These are phyloP conservation scores for Catalaphyllia jardinei DNA, from an alignment of 64 coral and sea anemone species.

Conservation along the genomic window DNA sequence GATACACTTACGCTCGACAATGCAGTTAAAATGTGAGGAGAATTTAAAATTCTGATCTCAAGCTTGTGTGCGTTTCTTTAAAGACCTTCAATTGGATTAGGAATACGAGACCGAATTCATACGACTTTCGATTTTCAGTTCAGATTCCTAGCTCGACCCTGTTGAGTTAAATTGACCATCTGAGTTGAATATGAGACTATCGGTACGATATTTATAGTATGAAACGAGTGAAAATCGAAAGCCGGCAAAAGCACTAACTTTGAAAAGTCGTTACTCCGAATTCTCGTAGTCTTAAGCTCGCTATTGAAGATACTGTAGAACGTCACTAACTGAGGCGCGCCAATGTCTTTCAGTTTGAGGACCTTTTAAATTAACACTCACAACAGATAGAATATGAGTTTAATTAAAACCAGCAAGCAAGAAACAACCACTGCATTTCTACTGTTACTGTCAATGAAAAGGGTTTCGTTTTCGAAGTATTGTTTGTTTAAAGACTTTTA, in stretches of 20 bases:
- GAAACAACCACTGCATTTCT: neutral
- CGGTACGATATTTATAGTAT: too few relatives aligned
- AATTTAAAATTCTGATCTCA: neutral
- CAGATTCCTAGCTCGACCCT: too few relatives aligned
- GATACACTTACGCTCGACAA: neutral
- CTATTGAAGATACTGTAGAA: neutral
- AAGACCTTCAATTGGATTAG: too few relatives aligned
- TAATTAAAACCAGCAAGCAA: neutral
- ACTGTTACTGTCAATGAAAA: neutral
- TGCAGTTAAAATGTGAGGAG: neutral
- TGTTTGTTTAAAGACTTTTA: neutral
- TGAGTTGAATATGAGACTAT: too few relatives aligned
- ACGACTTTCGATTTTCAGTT: too few relatives aligned
- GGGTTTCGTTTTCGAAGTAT: neutral
- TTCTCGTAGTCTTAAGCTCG: too few relatives aligned
- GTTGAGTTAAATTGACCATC: too few relatives aligned
- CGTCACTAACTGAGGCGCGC: neutral
- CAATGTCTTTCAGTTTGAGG: neutral
- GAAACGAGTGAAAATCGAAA: too few relatives aligned
- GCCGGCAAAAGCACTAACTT: too few relatives aligned
- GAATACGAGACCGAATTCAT: too few relatives aligned
- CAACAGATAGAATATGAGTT: neutral
- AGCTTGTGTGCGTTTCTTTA: neutral
- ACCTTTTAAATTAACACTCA: neutral
- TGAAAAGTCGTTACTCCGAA: too few relatives aligned